Conservation (phyloP, 2,113 vertebrate species). For the Cisticola juncidis region DNA sequence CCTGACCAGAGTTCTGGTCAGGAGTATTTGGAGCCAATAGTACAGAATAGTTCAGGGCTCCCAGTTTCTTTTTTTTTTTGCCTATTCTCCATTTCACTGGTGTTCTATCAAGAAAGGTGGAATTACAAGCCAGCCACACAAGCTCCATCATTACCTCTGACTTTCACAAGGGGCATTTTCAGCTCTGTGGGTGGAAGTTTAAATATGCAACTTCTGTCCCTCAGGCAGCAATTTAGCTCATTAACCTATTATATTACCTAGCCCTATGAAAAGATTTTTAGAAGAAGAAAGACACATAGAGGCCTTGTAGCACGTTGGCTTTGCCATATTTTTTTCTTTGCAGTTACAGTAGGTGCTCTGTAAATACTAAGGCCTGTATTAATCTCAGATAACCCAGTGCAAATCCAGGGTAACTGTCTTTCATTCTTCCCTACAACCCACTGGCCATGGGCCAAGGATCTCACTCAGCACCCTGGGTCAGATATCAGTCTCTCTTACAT, state of each 20-base stretch:
- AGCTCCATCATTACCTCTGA: neutral
- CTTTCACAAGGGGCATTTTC: neutral
- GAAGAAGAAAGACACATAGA: neutral
- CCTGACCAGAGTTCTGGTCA: neutral
- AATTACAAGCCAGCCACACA: neutral
- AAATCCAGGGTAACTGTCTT: constrained; percentile 20
- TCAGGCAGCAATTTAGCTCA: constrained; percentile 21
- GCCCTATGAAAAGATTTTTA: constrained; percentile 18
- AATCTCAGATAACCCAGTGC: constrained; percentile 6
- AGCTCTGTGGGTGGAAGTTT: neutral
- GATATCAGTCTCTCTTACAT: neutral
- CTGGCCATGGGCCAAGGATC: constrained; percentile 3
- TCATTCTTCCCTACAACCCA: constrained; percentile 1
- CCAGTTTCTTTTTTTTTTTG: neutral
- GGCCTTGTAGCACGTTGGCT: neutral
- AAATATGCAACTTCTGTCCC: neutral
- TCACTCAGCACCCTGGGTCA: constrained; percentile 14
- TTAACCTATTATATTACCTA: constrained; percentile 32
- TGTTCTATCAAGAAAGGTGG: neutral
- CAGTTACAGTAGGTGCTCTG: constrained; percentile 33
- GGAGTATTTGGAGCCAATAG: neutral
- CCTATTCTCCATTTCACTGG: neutral
- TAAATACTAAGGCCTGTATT: neutral
- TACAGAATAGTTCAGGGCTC: neutral
- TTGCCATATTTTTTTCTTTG: constrained; percentile 5